These are phyloP conservation scores for Gastrophysa polygoni DNA, from an alignment of 2,888 invertebrate species.

Conservation along the genomic window DNA sequence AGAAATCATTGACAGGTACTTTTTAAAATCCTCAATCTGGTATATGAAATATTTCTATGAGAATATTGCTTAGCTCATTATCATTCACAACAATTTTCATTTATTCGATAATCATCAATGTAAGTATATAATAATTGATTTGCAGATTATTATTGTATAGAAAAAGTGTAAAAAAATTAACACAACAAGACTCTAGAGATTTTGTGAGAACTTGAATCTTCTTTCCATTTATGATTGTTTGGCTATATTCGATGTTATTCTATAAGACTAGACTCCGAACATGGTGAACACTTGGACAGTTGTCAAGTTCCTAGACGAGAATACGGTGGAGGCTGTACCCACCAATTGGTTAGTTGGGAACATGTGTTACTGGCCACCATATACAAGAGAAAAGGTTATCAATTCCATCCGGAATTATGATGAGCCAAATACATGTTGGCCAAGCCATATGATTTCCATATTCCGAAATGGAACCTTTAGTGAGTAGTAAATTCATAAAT, in stretches of 20 bases:
- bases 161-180: too few species aligned
- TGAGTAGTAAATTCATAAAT: background rate
- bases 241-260: background rate
- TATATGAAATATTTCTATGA: too few species aligned
- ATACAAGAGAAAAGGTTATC: background rate
- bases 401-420: conserved; percentile 6
- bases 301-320: conserved; percentile 1
- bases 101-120: too few species aligned
- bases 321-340: conserved; percentile 5
- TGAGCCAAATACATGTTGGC: conserved; percentile 1
- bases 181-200: too few species aligned
- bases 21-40: too few species aligned
- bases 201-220: too few species aligned
- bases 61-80: too few species aligned
- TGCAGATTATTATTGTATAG: too few species aligned
- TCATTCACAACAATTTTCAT: too few species aligned
- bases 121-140: too few species aligned
- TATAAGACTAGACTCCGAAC: background rate
- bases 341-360: background rate
- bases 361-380: background rate
- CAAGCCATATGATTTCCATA: background rate
- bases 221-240: too few species aligned
- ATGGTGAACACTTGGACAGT: background rate
- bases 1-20: too few species aligned
- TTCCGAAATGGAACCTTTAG: conserved; percentile 1